Base-by-base conservation (phyloP, 2,797 vertebrate species). In the Chaunax sp. region DNA sequence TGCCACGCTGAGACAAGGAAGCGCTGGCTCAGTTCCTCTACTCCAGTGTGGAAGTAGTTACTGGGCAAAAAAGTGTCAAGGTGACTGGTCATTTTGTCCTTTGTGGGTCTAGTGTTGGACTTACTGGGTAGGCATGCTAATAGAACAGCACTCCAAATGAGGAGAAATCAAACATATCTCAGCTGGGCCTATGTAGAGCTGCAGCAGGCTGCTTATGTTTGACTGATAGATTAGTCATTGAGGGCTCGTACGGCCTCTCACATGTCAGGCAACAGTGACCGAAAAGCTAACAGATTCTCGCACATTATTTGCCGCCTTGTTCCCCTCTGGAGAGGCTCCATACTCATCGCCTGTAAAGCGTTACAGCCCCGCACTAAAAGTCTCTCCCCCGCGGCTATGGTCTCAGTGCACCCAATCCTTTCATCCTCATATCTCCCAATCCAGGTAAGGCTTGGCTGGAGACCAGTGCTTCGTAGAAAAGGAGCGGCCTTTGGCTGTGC, bases 351-450 rank as follows among this genome's bases (percentile, higher is more conserved):
- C 81, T 88, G 77, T 81, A 89, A 81, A 87, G 85, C 82, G 72
- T 86, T 86, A 84, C 78, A 87, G 53, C 83, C 71, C 58, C 2
- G 37, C 40, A 18, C 84, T 83, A 69, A 84, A 85, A 87, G 89
- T 87, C 88, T 85, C 84, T 86, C 76, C 83, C 83, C 81, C 72
- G 76, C 65, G 78, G 87, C 87, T 71, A 70, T 81, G 86, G 83
- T 85, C 83, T 87, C 82, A 66, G 75, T 71, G 77, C 86, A 68
- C 78, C 87, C 84, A 80, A 87, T 87, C 83, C 88, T 86, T 89
- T 87, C 87, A 90, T 91, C 82, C 87, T 81, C 66, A 37, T 88
- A 89, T 90, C 89, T 85, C 84, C 88, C 86, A 84, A 90, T 89
- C 88, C 88, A 90, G 89, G 89, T 90, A 87, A 81, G 78, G 86